A percentile compares a stretch with the other conserved stretches of the same genome.
Conservation (phyloP, 2,888 invertebrate species). For the Atrina japonica region DNA sequence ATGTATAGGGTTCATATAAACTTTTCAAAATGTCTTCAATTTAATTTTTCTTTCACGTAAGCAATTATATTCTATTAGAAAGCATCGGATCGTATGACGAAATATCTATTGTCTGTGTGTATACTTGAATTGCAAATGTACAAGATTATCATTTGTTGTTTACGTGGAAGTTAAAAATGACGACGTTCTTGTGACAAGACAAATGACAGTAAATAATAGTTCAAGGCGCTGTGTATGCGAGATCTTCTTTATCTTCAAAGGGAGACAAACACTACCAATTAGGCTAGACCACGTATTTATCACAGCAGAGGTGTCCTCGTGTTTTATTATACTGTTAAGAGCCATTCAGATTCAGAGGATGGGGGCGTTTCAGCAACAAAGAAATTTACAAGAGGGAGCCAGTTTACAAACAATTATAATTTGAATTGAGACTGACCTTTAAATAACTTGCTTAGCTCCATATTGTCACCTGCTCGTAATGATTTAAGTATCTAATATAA, state of each 20-base stretch:
- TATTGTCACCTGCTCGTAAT: conserved; percentile 31
- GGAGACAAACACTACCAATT: conserved; percentile 23
- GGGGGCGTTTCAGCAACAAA: conserved; percentile 26
- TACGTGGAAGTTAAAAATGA: too few species aligned
- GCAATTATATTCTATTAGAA: too few species aligned
- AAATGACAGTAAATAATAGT: too few species aligned
- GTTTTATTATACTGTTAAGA: conserved; percentile 19
- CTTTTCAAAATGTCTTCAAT: too few species aligned
- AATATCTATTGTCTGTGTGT: too few species aligned
- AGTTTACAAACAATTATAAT: conserved; percentile 40
- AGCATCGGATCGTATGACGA: too few species aligned
- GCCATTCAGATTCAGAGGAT: conserved; percentile 16
- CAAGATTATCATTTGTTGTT: too few species aligned
- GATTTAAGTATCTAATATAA: too few species aligned
- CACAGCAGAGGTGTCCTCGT: conserved; percentile 15
- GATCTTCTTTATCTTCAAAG: conserved; percentile 18
- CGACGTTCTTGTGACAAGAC: too few species aligned
- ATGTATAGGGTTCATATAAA: too few species aligned
- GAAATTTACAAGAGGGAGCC: conserved; percentile 29
- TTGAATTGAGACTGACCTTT: conserved; percentile 21
- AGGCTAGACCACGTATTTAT: conserved; percentile 3
- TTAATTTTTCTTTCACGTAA: too few species aligned
- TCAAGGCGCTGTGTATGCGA: neutral
- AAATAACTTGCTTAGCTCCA: conserved; percentile 22
- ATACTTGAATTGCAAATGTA: too few species aligned